These are phyloP conservation scores for Brachypodius melanocephalos DNA, from an alignment of 2,113 vertebrate species.

Conservation along the genomic window DNA sequence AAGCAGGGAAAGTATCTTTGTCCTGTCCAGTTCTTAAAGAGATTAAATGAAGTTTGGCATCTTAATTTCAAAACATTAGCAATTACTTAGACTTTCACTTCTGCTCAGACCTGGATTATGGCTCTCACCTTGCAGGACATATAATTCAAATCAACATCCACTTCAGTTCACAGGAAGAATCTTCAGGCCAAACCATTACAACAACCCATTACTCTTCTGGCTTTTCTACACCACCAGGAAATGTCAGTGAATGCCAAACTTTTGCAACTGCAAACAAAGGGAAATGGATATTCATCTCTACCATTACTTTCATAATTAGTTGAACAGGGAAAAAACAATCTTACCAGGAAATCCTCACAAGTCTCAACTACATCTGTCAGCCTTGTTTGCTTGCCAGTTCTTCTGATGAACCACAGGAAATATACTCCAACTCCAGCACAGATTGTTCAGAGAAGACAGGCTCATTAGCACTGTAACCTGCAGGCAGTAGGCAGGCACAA, in stretches of 20 bases:
- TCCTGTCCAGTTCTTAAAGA: background rate
- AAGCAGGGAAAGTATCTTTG: background rate
- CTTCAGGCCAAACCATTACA: background rate
- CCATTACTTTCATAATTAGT: background rate
- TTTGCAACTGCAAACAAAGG: conserved; percentile 26
- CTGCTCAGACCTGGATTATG: background rate
- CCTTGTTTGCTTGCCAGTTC: conserved; percentile 44
- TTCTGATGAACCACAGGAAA: conserved; percentile 49
- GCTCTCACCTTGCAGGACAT: background rate
- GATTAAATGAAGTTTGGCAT: background rate
- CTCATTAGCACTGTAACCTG: background rate
- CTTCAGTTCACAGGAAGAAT: background rate
- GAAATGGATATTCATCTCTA: conserved; percentile 24
- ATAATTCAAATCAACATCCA: background rate
- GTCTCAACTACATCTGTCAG: conserved; percentile 31
- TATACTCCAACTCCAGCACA: conserved; percentile 30
- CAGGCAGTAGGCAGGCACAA: background rate
- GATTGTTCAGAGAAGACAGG: conserved; percentile 18
- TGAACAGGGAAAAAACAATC: conserved; percentile 23
- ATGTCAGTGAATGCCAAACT: background rate
- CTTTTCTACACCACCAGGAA: conserved; percentile 5
- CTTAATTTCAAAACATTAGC: background rate
- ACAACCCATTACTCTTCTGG: background rate
- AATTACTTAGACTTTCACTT: background rate
- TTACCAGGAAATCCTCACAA: conserved; percentile 61